A percentile compares a stretch with the other conserved stretches of the same genome.
These are phyloP conservation scores for Monarcha castaneiventris DNA, from an alignment of 2,113 vertebrate species.

Conservation along the genomic window DNA sequence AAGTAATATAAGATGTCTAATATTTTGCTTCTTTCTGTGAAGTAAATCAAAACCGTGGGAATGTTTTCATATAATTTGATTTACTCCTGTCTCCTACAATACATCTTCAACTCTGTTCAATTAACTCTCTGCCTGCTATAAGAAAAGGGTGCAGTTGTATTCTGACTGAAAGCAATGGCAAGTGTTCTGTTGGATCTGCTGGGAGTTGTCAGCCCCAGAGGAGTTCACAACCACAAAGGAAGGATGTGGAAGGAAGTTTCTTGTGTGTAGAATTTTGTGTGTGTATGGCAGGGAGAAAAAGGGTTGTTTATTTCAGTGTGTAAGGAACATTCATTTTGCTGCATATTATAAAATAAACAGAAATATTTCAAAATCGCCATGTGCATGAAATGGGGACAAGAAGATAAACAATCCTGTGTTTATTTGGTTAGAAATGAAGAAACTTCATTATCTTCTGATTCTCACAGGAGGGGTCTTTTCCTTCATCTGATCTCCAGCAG, in stretches of 20 bases:
- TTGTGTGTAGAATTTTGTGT: background rate
- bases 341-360: background rate
- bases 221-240: constrained; percentile 23
- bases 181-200: constrained; percentile 11
- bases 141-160: background rate
- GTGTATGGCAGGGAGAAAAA: background rate
- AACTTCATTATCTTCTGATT: background rate
- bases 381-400: background rate
- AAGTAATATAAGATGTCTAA: constrained; percentile 74
- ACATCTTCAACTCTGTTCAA: constrained; percentile 41
- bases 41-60: constrained; percentile 80
- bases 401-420: background rate
- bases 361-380: background rate
- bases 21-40: constrained; percentile 75
- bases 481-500: background rate
- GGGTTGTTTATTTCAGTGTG: background rate
- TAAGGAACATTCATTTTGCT: background rate
- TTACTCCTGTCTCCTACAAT: constrained; percentile 72
- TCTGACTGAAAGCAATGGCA: constrained; percentile 16
- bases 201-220: background rate
- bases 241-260: constrained; percentile 28
- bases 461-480: background rate
- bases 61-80: constrained; percentile 73
- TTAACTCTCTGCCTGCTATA: constrained; percentile 68
- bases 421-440: constrained; percentile 27